A percentile compares a stretch with the other conserved stretches of the same genome.
phyloP scores from a whole-genome alignment of 2,113 vertebrate genomes.

The Lonchura striata region DNA sequence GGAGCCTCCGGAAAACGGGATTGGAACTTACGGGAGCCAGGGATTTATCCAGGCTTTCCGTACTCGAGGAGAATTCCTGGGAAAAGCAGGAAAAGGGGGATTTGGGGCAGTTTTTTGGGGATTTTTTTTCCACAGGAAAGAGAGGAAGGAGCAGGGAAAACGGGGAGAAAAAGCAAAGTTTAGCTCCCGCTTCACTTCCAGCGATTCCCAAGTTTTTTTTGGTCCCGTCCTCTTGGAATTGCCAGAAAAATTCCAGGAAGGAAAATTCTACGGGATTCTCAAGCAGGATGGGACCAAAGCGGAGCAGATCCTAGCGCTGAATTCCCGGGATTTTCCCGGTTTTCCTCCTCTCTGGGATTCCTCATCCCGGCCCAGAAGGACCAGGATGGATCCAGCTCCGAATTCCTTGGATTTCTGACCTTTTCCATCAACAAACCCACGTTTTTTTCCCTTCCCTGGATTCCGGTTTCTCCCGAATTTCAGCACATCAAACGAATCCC shows the following conservation, averaged over 20 bases:
- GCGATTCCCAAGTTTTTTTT: not conserved
- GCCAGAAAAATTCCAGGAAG: no score
- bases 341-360: not conserved
- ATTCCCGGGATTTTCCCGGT: not conserved
- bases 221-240: not conserved
- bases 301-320: not conserved
- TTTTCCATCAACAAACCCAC: not conserved
- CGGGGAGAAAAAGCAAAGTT: constrained; percentile 76
- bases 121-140: constrained; percentile 4
- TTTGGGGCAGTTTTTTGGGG: not conserved
- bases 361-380: not conserved
- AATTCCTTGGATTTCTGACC: not conserved
- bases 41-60: constrained; percentile 85
- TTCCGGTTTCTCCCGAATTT: not conserved
- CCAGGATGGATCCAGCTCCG: not conserved
- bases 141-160: constrained; percentile 27
- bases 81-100: constrained; percentile 67
- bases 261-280: rapidly evolving
- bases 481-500: not conserved
- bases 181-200: constrained; percentile 43
- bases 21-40: constrained; percentile 86
- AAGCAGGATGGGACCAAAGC: not conserved
- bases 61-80: constrained; percentile 89
- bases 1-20: constrained; percentile 36
- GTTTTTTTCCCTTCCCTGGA: rapidly evolving